phyloP scores from a whole-genome alignment of 2,113 vertebrate species.

The Miniopterus natalensis region DNA sequence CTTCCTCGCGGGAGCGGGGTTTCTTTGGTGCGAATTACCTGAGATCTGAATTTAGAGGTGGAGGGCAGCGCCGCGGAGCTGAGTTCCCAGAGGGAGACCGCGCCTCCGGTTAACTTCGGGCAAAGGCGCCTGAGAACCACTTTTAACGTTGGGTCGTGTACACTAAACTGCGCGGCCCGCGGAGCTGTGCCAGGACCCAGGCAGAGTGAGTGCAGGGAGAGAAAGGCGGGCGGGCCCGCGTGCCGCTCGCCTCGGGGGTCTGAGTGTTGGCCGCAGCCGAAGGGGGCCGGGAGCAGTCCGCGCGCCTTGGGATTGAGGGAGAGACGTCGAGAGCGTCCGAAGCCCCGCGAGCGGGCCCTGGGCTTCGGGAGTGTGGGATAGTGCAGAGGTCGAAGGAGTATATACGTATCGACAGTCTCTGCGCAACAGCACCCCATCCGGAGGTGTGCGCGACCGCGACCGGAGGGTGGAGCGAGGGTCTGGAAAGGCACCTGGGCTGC shows the following conservation, averaged over 20 bases:
- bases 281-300: not conserved
- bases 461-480: not conserved
- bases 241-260: not conserved
- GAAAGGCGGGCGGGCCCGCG: not conserved
- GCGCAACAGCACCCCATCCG: not conserved
- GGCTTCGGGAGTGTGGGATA: not conserved
- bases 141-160: not conserved
- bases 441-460: not conserved
- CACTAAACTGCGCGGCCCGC: not conserved
- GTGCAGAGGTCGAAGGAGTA: not conserved
- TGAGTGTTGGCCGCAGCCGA: not conserved
- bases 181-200: not conserved
- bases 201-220: not conserved
- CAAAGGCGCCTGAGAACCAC: not conserved
- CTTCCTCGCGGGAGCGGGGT: not conserved
- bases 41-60: not conserved
- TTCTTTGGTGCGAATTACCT: not conserved
- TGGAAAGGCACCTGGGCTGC: slow-evolving; percentile 56
- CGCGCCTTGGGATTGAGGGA: not conserved
- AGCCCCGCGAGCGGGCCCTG: not conserved
- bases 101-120: not conserved
- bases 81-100: not conserved
- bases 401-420: not conserved
- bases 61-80: not conserved
- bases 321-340: not conserved